These are phyloP conservation scores for Drosophila paulistorum DNA, from an alignment of 1,140 invertebrate genomes.

Conservation along the genomic window DNA sequence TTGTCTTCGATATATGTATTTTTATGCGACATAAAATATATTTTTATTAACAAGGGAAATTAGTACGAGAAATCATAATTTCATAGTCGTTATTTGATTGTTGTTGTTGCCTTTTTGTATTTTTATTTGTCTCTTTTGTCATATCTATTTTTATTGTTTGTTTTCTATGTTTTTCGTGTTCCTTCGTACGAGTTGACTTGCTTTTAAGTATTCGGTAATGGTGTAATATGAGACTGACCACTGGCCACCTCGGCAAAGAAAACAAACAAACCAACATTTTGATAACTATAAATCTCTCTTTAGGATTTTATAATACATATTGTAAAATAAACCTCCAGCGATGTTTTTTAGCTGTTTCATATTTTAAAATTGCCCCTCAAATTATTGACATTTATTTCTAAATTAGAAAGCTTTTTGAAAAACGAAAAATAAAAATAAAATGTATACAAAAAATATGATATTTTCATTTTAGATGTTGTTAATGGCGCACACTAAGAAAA, in stretches of 20 bases:
- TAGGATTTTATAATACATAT: slow-evolving; percentile 42
- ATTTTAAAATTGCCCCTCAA: slow-evolving; percentile 28
- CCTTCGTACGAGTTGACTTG: slow-evolving; percentile 29
- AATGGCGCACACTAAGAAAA: not conserved
- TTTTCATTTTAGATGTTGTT: slow-evolving; percentile 41
- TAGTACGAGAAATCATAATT: slow-evolving; percentile 77
- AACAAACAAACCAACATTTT: slow-evolving; percentile 23
- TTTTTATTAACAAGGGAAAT: slow-evolving; percentile 78
- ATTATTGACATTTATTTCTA: slow-evolving; percentile 74
- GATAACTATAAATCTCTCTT: slow-evolving; percentile 56
- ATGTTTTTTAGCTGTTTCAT: slow-evolving; percentile 17
- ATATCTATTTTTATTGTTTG: slow-evolving; percentile 41
- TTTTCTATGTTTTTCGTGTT: slow-evolving; percentile 31
- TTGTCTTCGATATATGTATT: slow-evolving; percentile 42
- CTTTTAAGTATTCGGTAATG: slow-evolving; percentile 41
- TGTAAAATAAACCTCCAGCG: slow-evolving; percentile 72
- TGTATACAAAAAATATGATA: slow-evolving; percentile 61
- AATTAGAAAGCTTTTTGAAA: slow-evolving; percentile 65
- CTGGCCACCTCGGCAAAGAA: slow-evolving; percentile 17
- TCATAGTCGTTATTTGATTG: slow-evolving; percentile 56
- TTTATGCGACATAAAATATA: slow-evolving; percentile 61
- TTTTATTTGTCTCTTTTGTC: slow-evolving; percentile 21
- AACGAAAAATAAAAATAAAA: slow-evolving; percentile 26
- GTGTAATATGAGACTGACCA: slow-evolving; percentile 21
- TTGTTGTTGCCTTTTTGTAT: slow-evolving; percentile 39